phyloP scores from a whole-genome alignment of 2,888 invertebrate species.

The Pelosia muscerda region DNA sequence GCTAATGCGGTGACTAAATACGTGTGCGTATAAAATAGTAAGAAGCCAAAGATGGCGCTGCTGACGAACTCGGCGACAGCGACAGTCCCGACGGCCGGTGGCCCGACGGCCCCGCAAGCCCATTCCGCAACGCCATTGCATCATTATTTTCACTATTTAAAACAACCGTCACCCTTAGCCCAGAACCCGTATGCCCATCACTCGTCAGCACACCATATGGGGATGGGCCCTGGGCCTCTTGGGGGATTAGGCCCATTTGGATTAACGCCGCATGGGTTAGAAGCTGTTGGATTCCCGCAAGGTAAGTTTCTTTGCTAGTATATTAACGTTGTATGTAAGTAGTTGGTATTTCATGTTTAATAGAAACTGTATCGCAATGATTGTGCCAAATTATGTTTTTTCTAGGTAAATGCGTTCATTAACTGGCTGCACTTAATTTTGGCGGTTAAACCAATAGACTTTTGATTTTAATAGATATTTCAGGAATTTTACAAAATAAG shows the following conservation, averaged over 20 bases:
- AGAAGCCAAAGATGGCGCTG: conserved; percentile 74
- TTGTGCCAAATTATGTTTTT: neutral
- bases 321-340: neutral
- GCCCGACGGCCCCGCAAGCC: conserved; percentile 76
- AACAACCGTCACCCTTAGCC: conserved; percentile 84
- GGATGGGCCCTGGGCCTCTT: conserved; percentile 84
- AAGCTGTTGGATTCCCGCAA: conserved; percentile 85
- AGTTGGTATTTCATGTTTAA: neutral
- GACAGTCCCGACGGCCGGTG: conserved; percentile 72
- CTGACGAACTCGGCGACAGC: conserved; percentile 79
- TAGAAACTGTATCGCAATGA: neutral
- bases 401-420: neutral
- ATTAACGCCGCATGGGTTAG: conserved; percentile 79
- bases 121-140: conserved; percentile 85
- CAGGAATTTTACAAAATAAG: neutral
- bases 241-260: conserved; percentile 84
- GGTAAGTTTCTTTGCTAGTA: conserved; percentile 64
- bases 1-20: conserved; percentile 76
- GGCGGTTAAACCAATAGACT: neutral
- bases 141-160: conserved; percentile 87
- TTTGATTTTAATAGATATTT: too few species aligned
- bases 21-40: conserved; percentile 46
- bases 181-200: conserved; percentile 83
- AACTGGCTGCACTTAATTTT: neutral
- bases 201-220: conserved; percentile 84